Evolutionary conservation across 2,797 vertebrate genomes (phyloP), one percentile per base, ranked within the genome.

Genomic region (Alcedo quadribrachys): DNA sequence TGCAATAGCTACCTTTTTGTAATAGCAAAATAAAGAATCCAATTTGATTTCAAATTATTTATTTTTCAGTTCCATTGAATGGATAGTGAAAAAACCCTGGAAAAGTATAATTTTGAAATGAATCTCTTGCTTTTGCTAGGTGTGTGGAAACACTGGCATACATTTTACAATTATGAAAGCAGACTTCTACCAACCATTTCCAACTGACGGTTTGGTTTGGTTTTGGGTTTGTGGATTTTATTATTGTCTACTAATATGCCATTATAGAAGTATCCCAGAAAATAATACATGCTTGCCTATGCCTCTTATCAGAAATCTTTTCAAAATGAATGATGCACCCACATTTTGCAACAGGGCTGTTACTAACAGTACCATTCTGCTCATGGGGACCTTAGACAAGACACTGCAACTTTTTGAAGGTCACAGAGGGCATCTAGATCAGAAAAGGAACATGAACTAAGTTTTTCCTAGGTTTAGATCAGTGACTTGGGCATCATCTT

Each of bases 331-430:
- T 33, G 42, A 6, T n/a, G 12, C 30, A 54, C 11, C 13, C 40
- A 27, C 13, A 61, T 27, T 27, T 50, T 58, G 53, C 46, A 61
- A 32, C 7, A 32, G 37, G 37, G 5, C 13, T 27, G 11, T 27
- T 33, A 81, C 18, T 33, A 10, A 24, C 58, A 77, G 16, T 32
- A 16, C n/a, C 48, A 13, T n/a, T 51, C 17, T 83, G 27, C 19
- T 58, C 14, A 4, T 11, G 42, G 8, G 27, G 6, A 57, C 12
- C 25, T 84, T 12, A 53, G 22, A 69, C 0, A 0, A 73, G 20
- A 66, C 33, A 35, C 11, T 5, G 8, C 3, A 55, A 50, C 21
- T 12, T 76, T 68, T 43, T 66, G 37, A 77, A 71, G 37, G 30
- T 57, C 10, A 5, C 40, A 50, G 25, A 83, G 8, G 20, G 69